Conservation (phyloP, 2,797 vertebrate species). For the Sebastes trivittatus region DNA sequence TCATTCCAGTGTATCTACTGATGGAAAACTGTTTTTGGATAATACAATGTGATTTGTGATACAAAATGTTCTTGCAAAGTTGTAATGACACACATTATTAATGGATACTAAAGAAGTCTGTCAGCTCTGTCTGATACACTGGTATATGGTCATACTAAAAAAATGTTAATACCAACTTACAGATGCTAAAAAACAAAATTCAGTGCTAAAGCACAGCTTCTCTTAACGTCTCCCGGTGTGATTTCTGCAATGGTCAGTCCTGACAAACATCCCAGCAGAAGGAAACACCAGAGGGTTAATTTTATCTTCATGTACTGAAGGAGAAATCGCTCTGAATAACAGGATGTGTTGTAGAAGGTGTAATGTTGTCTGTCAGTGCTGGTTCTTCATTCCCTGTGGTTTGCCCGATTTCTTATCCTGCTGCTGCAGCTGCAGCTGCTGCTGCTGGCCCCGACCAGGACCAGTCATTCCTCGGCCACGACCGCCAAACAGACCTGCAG, state of each 20-base stretch:
- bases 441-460: conserved; percentile 85
- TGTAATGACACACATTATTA: neutral
- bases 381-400: conserved; percentile 88
- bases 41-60: neutral
- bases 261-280: conserved; percentile 31
- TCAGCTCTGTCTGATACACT: conserved; percentile 11
- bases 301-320: conserved; percentile 23
- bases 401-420: conserved; percentile 93
- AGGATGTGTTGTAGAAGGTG: conserved; percentile 10
- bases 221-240: conserved; percentile 19
- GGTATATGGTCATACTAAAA: conserved; percentile 9
- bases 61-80: conserved; percentile 11
- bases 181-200: conserved; percentile 45
- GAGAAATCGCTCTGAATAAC: conserved; percentile 17
- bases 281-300: conserved; percentile 27
- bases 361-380: conserved; percentile 79
- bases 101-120: neutral
- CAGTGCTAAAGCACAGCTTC: conserved; percentile 49
- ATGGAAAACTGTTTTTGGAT: neutral
- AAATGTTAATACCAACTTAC: conserved; percentile 23
- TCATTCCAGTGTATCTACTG: conserved; percentile 31
- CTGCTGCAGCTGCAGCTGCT: conserved; percentile 74
- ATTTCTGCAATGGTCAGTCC: conserved; percentile 9
- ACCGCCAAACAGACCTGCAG: conserved; percentile 72
- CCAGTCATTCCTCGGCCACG: conserved; percentile 89